A percentile compares a stretch with the other conserved stretches of the same genome.
Evolutionary conservation across 64 coral and sea anemone species (phyloP).

Genomic region (Montipora capricornis): DNA sequence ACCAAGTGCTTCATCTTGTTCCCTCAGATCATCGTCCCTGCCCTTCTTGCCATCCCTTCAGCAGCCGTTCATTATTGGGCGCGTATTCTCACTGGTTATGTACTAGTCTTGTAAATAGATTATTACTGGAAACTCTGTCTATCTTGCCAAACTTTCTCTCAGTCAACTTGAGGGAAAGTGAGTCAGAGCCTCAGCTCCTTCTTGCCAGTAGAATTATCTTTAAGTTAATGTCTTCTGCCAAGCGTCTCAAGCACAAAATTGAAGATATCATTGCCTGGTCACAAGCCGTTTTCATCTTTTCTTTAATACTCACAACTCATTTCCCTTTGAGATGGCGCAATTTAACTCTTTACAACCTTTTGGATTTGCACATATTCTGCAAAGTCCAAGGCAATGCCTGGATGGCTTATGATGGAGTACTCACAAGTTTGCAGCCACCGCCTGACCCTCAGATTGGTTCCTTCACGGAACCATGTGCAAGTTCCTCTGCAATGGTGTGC

Average conservation of each 20-base stretch:
- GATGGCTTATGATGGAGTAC: too few relatives aligned
- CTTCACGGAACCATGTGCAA: too few relatives aligned
- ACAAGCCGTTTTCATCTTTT: background rate
- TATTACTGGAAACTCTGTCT: background rate
- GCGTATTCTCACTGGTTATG: background rate
- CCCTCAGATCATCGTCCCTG: too few relatives aligned
- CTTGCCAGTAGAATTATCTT: background rate
- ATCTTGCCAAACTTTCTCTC: background rate
- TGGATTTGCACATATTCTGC: background rate
- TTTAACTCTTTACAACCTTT: background rate
- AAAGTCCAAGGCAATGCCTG: too few relatives aligned
- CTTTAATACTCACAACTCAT: background rate
- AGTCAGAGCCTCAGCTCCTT: constrained; percentile 4
- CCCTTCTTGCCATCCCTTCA: background rate
- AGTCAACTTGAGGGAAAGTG: background rate
- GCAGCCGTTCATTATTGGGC: background rate
- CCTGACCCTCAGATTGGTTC: too few relatives aligned
- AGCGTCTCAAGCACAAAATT: background rate
- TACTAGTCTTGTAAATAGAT: background rate
- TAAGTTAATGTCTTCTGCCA: background rate
- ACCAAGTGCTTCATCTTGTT: too few relatives aligned
- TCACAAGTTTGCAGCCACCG: too few relatives aligned
- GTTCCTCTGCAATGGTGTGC: too few relatives aligned
- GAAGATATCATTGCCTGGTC: background rate
- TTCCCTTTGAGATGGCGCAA: background rate